Evolutionary conservation across 2,113 vertebrate genomes (phyloP), one percentile per base, ranked within the genome.

Genomic region (Acanthisitta chloris): DNA sequence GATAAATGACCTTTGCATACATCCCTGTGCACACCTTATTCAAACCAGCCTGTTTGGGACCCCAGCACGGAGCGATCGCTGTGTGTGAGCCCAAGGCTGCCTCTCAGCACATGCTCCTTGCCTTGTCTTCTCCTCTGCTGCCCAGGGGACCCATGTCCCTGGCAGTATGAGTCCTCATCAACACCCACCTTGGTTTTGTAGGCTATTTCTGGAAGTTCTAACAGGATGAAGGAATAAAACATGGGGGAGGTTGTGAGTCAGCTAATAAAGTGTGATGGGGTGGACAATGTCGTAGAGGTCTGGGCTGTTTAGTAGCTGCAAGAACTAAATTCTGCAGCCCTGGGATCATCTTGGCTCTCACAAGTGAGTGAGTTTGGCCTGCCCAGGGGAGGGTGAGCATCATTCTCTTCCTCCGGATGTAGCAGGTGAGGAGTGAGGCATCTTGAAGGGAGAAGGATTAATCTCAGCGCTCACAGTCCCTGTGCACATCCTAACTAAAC

Each of bases 401-500:
- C 79, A 45, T 86, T 90, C 71, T 83, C 77, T 38, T 49, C 65
- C 45, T 84, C 48, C 7, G 26, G 78, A 34, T 62, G 69, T 33
- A 67, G 91, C 70, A 94, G 96, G 97, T 96, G 65, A 91, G 43
- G 51, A 67, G 84, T 5, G 57, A 78, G 85, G 90, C 94, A 92
- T 84, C 91, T 88, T 92, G 96, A 96, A 97, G 83, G 95, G 94
- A 96, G 95, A 81, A 95, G 96, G 96, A 98, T 98, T 98, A 97
- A 98, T 98, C 98, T 98, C 97, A 79, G 98, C 96, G 98, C 98
- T 98, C 98, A 93, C 96, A 79, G 98, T 98, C 98, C 98, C 98
- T 91, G 95, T 96, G 98, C 98, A 98, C 98, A 98, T 99, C 98
- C 98, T 98, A 98, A 98, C 98, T 98, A 98, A 99, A 98, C 98